These are phyloP conservation scores for Leptonema lineaticorne DNA, from an alignment of 1,140 invertebrate genomes.

Conservation along the genomic window DNA sequence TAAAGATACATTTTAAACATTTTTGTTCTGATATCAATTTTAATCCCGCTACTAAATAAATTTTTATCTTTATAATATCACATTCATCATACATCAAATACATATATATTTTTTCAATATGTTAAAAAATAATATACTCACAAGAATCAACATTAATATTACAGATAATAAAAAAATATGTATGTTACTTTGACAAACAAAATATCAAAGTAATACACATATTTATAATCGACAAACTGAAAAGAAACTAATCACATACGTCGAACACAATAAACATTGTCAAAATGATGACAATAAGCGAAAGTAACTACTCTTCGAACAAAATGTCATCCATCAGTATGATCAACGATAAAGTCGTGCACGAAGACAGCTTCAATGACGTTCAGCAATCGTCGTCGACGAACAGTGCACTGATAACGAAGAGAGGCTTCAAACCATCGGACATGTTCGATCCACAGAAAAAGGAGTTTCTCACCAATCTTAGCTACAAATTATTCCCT, in stretches of 20 bases:
- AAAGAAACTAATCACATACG: too few relatives aligned
- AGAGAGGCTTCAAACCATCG: constrained; percentile 78
- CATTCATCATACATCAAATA: too few relatives aligned
- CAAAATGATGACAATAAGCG: constrained; percentile 57
- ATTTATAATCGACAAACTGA: too few relatives aligned
- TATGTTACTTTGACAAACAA: neutral
- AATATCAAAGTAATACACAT: neutral
- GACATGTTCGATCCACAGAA: constrained; percentile 79
- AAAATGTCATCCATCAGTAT: constrained; percentile 55
- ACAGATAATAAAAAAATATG: neutral
- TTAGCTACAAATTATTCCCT: constrained; percentile 77
- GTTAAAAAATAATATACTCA: too few relatives aligned
- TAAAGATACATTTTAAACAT: too few relatives aligned
- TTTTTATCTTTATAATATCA: too few relatives aligned
- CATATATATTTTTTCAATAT: too few relatives aligned
- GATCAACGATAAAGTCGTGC: constrained; percentile 54
- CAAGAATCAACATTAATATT: too few relatives aligned
- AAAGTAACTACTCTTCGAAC: constrained; percentile 55
- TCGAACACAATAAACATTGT: neutral
- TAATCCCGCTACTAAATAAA: too few relatives aligned
- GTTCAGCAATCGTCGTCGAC: constrained; percentile 51
- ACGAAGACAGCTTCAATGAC: constrained; percentile 53
- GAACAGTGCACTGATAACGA: constrained; percentile 54
- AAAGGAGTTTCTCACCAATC: constrained; percentile 73
- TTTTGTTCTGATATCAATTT: too few relatives aligned